Base-by-base conservation (phyloP, 2,888 invertebrate genomes). In the Hypomecis atomaria region DNA sequence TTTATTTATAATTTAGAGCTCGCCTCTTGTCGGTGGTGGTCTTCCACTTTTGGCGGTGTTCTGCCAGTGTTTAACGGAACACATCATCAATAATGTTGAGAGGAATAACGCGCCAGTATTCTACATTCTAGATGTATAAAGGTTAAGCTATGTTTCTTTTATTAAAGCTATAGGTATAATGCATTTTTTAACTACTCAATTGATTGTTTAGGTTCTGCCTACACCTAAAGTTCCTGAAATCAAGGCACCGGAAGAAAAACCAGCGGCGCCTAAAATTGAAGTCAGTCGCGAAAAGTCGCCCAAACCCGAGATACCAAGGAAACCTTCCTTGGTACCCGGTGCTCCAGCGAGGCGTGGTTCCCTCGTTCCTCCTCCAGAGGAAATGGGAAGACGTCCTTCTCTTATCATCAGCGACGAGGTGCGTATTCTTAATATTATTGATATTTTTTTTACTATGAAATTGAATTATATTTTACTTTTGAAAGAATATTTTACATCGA, bases 331-430 rank as follows among this genome's bases (percentile, higher is more conserved):
- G 72, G 95, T 94, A 47, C 96, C 96, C 47, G 93, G 81, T 49
- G 87, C 83, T 44, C 92, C 92, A 40, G 85, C 85, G 0, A 86
- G 93, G 78, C 94, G 98, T 77, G 98, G 98, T 65, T 98, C 98
- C 56, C 94, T 98, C 66, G 96, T 98, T 83, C 98, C 98, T 78
- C 97, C 97, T 6, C 98, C 97, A 71, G 98, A 98, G 86, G 96
- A 96, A 87, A 96, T 96, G 89, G 96, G 96, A 80, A 95, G 98
- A 79, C 95, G 98, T 77, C 97, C 98, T 75, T 97, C 97, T 78
- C 94, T 98, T 76, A 96, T 98, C 82, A 98, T 98, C 85, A 97
- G 97, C 85, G 98, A 98, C 89, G 98, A 98, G 97, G 98, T 98
- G 96, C 89, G 94, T 92, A 87, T 66, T 50, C 11, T 60, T 53